Base-by-base conservation (phyloP, 2,797 vertebrate genomes). In the Psittacula echo region DNA sequence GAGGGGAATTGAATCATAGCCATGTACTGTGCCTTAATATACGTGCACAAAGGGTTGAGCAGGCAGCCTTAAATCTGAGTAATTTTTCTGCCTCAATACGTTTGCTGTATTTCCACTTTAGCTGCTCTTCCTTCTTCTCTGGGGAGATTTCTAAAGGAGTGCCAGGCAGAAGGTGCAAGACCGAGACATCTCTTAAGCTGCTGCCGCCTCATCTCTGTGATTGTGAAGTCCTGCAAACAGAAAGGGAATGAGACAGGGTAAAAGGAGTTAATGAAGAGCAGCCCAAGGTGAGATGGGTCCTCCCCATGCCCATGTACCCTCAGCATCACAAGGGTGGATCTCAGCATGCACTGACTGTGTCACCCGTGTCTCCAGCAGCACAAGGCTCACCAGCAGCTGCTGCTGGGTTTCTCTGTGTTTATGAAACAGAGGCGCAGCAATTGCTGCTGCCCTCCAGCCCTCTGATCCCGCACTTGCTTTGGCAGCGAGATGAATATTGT, bases 291-390 rank as follows among this genome's bases (percentile, higher is more conserved):
- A 68, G 88, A 11, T 3, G 48, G 65, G 30, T 53, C 11, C 10
- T 21, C 10, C n/a, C 24, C 1, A 1, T 5, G 14, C 10, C 24
- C 75, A 9, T 1, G 9, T 13, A 27, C 44, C 39, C 26, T 45
- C 61, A 42, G 48, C 37, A 48, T 19, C 41, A 37, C 0, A 0
- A 68, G 82, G 61, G 13, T 10, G 48, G 41, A 30, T 42, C 1
- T 1, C 67, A 54, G 53, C 9, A 0, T n/a, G 2, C 26, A 4
- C 41, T 5, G 11, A 32, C 18, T 10, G 2, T 56, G 32, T 4
- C 32, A 27, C 56, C 54, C 1, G 0, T 0, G 15, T 7, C 37
- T 20, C 72, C 47, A 41, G 44, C 7, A 5, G 2, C 44, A 22
- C 32, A 14, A 10, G 48, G 70, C 47, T 91, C 68, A 58, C 42